Percentiles rank a stretch among this genome's conserved stretches.
phyloP scores from a whole-genome alignment of 2,888 invertebrate genomes.

The Ecdyonurus torrentis region DNA sequence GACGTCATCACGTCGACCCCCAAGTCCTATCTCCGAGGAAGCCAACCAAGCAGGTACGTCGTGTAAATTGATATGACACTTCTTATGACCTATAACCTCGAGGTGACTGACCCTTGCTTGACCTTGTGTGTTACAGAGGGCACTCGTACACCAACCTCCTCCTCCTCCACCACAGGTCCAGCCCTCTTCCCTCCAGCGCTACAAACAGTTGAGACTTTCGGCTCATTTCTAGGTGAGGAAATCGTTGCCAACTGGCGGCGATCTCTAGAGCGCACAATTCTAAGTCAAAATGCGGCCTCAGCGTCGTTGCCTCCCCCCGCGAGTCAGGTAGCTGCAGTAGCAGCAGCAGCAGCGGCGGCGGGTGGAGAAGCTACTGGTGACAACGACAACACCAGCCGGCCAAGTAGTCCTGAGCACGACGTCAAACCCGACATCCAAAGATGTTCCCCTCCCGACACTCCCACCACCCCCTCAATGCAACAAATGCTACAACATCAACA shows the following conservation, averaged over 20 bases:
- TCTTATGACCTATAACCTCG: too few relatives aligned
- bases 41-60: conserved; percentile 15
- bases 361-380: not conserved
- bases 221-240: conserved; percentile 62
- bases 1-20: not conserved
- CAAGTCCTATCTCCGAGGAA: conserved; percentile 10
- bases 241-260: conserved; percentile 65
- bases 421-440: not conserved
- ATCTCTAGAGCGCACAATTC: conserved; percentile 39
- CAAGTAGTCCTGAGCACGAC: not conserved
- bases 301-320: conserved; percentile 15
- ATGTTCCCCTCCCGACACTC: not conserved
- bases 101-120: too few relatives aligned
- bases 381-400: not conserved
- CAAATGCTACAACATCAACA: conserved; percentile 1
- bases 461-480: not conserved
- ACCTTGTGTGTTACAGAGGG: too few relatives aligned
- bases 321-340: too few relatives aligned
- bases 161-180: too few relatives aligned
- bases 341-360: too few relatives aligned
- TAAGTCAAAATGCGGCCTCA: conserved; percentile 20
- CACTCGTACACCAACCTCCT: too few relatives aligned
- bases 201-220: conserved; percentile 52
- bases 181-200: conserved; percentile 34
- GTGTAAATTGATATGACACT: conserved; percentile 11